phyloP scores from a whole-genome alignment of 2,797 vertebrate species.

The Poeciliopsis presidionis region DNA sequence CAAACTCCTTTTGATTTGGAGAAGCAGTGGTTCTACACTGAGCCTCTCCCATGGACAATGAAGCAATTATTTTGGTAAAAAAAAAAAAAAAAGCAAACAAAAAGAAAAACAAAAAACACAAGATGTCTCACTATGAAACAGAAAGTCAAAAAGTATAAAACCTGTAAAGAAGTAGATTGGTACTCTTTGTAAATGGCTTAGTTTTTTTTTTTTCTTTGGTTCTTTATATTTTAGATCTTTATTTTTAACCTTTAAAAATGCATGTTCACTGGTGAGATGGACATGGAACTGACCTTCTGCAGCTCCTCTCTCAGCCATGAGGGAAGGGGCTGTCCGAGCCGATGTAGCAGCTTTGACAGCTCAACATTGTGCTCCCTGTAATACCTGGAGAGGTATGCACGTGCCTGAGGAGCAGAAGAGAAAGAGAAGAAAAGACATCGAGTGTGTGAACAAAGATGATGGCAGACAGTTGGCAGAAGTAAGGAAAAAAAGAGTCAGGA shows the following conservation, averaged over 20 bases:
- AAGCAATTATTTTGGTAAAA: not conserved
- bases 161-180: not conserved
- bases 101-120: not conserved
- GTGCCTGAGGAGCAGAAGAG: conserved; percentile 80
- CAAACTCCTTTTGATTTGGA: not conserved
- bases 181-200: not conserved
- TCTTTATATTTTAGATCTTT: not conserved
- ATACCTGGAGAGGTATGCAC: conserved; percentile 92
- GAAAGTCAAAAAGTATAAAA: not conserved
- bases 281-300: conserved; percentile 90
- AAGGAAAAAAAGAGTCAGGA: conserved; percentile 2
- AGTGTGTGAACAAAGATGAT: conserved; percentile 3
- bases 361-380: conserved; percentile 97
- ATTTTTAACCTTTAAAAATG: not conserved
- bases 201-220: not conserved
- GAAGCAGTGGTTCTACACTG: not conserved
- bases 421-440: not conserved
- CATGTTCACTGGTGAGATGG: conserved; percentile 13
- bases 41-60: not conserved
- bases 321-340: conserved; percentile 92
- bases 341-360: conserved; percentile 94
- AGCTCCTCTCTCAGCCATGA: conserved; percentile 97
- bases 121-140: not conserved
- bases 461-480: conserved; percentile 1
- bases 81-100: no score